These are phyloP conservation scores for Phrynocephalus guinanensis DNA, from an alignment of 2,797 vertebrate genomes.

Conservation along the genomic window DNA sequence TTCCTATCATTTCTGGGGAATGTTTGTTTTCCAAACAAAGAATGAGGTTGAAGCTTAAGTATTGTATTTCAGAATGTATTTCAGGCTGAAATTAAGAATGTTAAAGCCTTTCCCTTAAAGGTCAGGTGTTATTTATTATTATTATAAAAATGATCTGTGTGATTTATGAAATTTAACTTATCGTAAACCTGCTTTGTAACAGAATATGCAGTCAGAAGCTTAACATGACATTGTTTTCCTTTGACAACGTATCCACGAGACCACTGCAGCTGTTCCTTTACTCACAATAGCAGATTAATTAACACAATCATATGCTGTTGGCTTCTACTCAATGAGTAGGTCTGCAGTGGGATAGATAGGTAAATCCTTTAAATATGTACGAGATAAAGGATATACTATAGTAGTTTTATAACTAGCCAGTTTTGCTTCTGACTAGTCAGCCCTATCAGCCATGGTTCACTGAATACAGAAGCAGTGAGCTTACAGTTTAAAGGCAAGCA, in stretches of 20 bases:
- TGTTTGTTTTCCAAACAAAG: constrained; percentile 92
- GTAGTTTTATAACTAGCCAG: constrained; percentile 88
- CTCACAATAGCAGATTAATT: constrained; percentile 99
- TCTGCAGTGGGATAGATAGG: constrained; percentile 99
- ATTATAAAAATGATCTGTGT: constrained; percentile 91
- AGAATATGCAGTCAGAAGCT: constrained; percentile 97
- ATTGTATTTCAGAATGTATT: constrained; percentile 93
- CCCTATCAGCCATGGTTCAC: constrained; percentile 78
- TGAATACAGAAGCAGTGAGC: constrained; percentile 80
- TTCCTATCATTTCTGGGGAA: constrained; percentile 81
- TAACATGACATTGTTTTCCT: constrained; percentile 99
- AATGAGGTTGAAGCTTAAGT: constrained; percentile 87
- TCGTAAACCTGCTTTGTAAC: constrained; percentile 96
- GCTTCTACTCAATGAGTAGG: constrained; percentile 97
- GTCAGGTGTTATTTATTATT: constrained; percentile 97
- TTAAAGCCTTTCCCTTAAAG: constrained; percentile 93
- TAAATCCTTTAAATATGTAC: constrained; percentile 98
- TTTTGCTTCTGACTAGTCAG: constrained; percentile 89
- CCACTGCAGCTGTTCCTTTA: constrained; percentile 97
- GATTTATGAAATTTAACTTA: constrained; percentile 98
- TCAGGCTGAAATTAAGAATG: constrained; percentile 91
- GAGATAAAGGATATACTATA: constrained; percentile 91
- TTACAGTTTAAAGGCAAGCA: constrained; percentile 78
- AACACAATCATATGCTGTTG: constrained; percentile 99
- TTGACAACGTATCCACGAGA: constrained; percentile 97